Percentiles rank a stretch among this genome's conserved stretches.
These are phyloP conservation scores for Aradophagus sp. DNA, from an alignment of 1,140 invertebrate genomes.

Conservation along the genomic window DNA sequence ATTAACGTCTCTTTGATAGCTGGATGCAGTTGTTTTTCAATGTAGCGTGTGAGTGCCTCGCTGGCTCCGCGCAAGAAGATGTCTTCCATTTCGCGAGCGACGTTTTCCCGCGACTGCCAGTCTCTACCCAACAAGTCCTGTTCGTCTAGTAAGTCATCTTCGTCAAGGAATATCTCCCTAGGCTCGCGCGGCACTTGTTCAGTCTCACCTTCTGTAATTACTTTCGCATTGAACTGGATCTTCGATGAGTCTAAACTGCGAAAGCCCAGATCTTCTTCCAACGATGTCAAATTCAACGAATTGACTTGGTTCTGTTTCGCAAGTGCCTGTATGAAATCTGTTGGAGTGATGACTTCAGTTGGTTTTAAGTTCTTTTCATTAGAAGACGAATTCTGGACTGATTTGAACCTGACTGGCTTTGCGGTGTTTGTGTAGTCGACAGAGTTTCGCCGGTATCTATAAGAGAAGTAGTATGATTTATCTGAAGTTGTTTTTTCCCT, in stretches of 20 bases:
- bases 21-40: conserved; percentile 87
- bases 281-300: conserved; percentile 18
- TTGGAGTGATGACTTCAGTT: conserved; percentile 49
- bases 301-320: conserved; percentile 20
- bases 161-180: conserved; percentile 56
- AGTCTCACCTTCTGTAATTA: conserved; percentile 5
- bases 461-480: neutral
- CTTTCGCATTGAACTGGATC: conserved; percentile 6
- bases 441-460: conserved; percentile 22
- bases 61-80: conserved; percentile 86
- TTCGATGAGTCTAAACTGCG: neutral
- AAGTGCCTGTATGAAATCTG: conserved; percentile 50
- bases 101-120: conserved; percentile 75
- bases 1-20: conserved; percentile 89
- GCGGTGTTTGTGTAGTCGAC: conserved; percentile 13
- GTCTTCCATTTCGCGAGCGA: conserved; percentile 87
- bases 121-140: conserved; percentile 36
- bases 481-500: neutral
- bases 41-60: conserved; percentile 85
- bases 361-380: conserved; percentile 7
- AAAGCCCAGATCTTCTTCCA: conserved; percentile 20
- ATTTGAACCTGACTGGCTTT: conserved; percentile 2
- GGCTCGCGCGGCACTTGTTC: conserved; percentile 44
- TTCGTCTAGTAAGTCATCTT: conserved; percentile 46
- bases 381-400: conserved; percentile 6